A percentile compares a stretch with the other conserved stretches of the same genome.
These are phyloP conservation scores for Apistogramma diplotaenia DNA, from an alignment of 2,113 vertebrate genomes.

Conservation along the genomic window DNA sequence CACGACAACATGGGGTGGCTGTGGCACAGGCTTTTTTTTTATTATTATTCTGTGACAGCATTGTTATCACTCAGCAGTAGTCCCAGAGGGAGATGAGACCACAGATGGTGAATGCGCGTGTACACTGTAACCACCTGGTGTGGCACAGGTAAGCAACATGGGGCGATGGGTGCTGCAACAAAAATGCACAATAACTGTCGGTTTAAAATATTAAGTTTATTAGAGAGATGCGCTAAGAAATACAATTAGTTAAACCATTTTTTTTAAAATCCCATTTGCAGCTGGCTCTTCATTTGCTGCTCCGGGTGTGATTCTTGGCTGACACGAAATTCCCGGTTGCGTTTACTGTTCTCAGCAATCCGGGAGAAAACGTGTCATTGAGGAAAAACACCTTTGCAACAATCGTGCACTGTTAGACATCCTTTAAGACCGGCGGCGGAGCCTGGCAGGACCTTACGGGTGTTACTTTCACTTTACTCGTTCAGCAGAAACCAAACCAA, in stretches of 20 bases:
- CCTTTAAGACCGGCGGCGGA: background rate
- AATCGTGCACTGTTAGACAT: accelerated
- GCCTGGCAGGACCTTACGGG: background rate
- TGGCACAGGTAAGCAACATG: background rate
- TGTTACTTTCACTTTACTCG: constrained; percentile 21
- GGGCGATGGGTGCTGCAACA: too few species aligned
- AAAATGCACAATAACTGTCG: background rate
- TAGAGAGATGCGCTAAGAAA: background rate
- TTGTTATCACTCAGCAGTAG: background rate
- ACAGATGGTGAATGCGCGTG: background rate
- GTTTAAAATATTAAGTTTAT: constrained; percentile 7
- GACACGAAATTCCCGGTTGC: constrained; percentile 98
- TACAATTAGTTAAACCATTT: accelerated
- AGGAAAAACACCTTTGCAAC: constrained; percentile 79
- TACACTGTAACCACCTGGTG: accelerated
- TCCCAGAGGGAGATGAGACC: background rate
- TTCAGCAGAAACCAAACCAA: background rate
- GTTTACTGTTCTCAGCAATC: constrained; percentile 81
- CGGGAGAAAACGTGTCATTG: constrained; percentile 99
- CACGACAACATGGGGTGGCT: background rate
- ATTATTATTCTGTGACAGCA: accelerated
- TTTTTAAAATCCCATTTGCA: background rate
- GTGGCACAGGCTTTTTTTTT: background rate
- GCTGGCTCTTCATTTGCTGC: background rate
- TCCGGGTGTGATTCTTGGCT: constrained; percentile 84